Percentiles rank a stretch among this genome's conserved stretches.
Evolutionary conservation across 2,888 invertebrate genomes (phyloP).

Genomic region (Thecophora atra): DNA sequence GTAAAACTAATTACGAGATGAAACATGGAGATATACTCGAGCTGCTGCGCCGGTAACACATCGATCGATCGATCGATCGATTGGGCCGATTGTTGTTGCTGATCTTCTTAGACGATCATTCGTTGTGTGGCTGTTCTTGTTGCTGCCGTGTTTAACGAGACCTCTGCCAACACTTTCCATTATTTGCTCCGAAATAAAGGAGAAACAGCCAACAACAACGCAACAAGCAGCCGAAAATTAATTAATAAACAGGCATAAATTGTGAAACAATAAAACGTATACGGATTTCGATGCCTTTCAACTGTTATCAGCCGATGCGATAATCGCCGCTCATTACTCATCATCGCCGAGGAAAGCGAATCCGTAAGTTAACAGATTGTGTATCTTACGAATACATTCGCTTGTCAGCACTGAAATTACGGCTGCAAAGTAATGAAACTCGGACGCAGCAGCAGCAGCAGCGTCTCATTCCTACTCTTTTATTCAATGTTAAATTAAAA

Average conservation of each 20-base stretch:
- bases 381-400: conserved; percentile 44
- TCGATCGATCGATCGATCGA: not conserved
- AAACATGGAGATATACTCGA: conserved; percentile 32
- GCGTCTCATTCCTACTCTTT: not conserved
- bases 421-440: conserved; percentile 3
- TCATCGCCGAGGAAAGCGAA: conserved; percentile 51
- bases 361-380: conserved; percentile 41
- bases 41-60: not conserved
- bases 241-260: conserved; percentile 35
- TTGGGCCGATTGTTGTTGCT: not conserved
- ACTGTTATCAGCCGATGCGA: conserved; percentile 60
- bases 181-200: conserved; percentile 8
- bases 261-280: conserved; percentile 55
- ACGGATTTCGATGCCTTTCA: conserved; percentile 51
- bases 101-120: not conserved
- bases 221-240: conserved; percentile 5
- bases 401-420: conserved; percentile 19
- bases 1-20: conserved; percentile 60
- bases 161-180: conserved; percentile 31
- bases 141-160: conserved; percentile 13
- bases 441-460: not conserved
- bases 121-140: conserved; percentile 2
- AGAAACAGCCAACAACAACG: not conserved
- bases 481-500: conserved; percentile 11
- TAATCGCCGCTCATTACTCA: conserved; percentile 64